Evolutionary conservation across 1,140 invertebrate species (phyloP), one percentile per base, ranked within the genome.

Genomic region (Nymphalis io): DNA sequence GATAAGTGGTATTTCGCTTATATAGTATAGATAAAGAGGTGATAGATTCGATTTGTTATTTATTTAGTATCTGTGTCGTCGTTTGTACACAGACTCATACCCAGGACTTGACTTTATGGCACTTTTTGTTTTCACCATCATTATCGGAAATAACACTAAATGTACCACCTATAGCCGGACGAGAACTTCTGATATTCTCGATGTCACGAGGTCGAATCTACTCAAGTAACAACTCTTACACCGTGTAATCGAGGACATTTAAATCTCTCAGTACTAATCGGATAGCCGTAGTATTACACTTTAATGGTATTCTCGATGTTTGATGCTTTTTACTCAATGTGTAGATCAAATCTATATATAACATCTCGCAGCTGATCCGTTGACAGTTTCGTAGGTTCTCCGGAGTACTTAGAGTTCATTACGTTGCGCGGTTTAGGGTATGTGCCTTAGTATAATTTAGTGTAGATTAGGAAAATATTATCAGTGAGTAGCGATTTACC

Each of bases 61-160:
- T 64, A 6, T 33, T 33, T 51, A 20, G 44, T 40, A 48, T 53
- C 59, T 40, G 42, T 55, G 51, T 40, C 21, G 61, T 18, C 4
- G 60, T 68, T 72, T 68, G 70, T 67, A 72, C 65, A 63, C n/a
- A 10, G 51, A 60, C 60, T 3, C 12, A 27, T n/a, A 33, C 18
- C 42, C 60, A n/a, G 60, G 60, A 61, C 60, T 18, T 61, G 60
- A 61, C 60, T 23, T 61, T 61, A 46, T 33, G 10, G 8, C 11
- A 51, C 3, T 27, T 8, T 46, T 48, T 11, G 4, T 61, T 46
- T 27, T 13, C n/a, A 44, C 48, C n/a, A n/a, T 38, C 60, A 51
- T 18, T 3, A 38, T 46, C 20, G n/a, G n/a, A n/a, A n/a, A n/a
- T n/a, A n/a, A n/a, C n/a, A n/a, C n/a, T n/a, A n/a, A n/a, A n/a